Percentiles rank a stretch among this genome's conserved stretches.
Evolutionary conservation across 2,797 vertebrate genomes (phyloP).

Genomic region (Lepus oiostolus): DNA sequence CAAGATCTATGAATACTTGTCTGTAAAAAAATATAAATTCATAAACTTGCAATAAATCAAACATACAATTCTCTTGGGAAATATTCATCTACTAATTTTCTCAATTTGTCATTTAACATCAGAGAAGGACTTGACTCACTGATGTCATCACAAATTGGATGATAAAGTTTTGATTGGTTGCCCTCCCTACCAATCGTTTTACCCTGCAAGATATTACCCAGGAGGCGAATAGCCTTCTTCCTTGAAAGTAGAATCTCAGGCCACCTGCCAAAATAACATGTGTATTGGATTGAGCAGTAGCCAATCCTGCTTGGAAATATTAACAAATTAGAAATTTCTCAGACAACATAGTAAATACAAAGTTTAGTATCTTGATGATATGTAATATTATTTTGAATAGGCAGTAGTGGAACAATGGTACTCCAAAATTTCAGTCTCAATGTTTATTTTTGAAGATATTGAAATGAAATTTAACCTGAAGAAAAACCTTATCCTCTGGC

Average conservation of each 20-base stretch:
- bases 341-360: neutral
- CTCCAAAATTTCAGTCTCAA: neutral
- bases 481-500: neutral
- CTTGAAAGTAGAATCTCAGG: conserved; percentile 7
- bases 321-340: neutral
- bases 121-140: neutral
- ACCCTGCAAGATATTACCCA: neutral
- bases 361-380: neutral
- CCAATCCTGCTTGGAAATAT: neutral
- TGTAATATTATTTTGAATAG: neutral
- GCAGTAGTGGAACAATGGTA: neutral
- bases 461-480: neutral
- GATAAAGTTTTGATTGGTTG: neutral
- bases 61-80: neutral
- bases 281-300: neutral
- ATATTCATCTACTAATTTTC: conserved; percentile 43
- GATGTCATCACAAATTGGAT: conserved; percentile 14
- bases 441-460: conserved; percentile 29
- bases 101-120: neutral
- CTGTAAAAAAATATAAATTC: neutral
- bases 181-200: neutral
- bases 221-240: neutral
- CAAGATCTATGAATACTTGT: neutral
- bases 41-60: neutral
- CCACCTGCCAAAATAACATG: neutral